phyloP scores from a whole-genome alignment of 2,888 invertebrate genomes.

The Mongoloraphidia duomilia region DNA sequence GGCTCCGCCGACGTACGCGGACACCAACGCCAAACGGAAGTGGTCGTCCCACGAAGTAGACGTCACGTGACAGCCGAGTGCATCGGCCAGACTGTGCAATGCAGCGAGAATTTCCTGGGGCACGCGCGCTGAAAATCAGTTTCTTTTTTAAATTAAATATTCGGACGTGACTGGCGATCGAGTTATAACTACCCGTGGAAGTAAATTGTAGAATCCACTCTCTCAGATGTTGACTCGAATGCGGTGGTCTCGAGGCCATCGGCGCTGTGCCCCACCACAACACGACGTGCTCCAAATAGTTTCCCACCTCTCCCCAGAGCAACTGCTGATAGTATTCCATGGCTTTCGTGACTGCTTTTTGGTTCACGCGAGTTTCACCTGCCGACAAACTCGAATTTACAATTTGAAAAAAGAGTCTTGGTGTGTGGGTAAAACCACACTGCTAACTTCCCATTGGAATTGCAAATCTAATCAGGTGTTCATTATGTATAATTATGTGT shows the following conservation, averaged over 20 bases:
- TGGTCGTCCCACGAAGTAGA: constrained; percentile 70
- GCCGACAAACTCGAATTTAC: background rate
- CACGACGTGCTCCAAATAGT: constrained; percentile 64
- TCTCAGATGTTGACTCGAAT: constrained; percentile 46
- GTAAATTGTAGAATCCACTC: constrained; percentile 49
- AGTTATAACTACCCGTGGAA: constrained; percentile 32
- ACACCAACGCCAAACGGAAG: constrained; percentile 36
- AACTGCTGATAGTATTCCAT: constrained; percentile 57
- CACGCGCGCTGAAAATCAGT: constrained; percentile 25
- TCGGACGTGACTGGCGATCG: no score
- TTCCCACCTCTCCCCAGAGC: constrained; percentile 70
- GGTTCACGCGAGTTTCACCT: constrained; percentile 45
- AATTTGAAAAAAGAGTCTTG: constrained; percentile 3
- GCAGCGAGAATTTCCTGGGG: constrained; percentile 56
- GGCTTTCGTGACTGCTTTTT: constrained; percentile 45
- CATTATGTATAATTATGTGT: no score
- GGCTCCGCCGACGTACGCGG: constrained; percentile 25
- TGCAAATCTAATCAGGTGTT: no score
- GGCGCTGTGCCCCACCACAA: constrained; percentile 74
- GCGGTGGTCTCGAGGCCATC: constrained; percentile 47
- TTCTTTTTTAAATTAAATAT: background rate
- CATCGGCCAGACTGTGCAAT: constrained; percentile 59
- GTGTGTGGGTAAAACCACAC: no score
- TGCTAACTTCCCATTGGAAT: no score
- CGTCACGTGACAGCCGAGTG: constrained; percentile 61